Percentiles rank a stretch among this genome's conserved stretches.
phyloP scores from a whole-genome alignment of 1,140 invertebrate genomes.

The Drosophila parvula region DNA sequence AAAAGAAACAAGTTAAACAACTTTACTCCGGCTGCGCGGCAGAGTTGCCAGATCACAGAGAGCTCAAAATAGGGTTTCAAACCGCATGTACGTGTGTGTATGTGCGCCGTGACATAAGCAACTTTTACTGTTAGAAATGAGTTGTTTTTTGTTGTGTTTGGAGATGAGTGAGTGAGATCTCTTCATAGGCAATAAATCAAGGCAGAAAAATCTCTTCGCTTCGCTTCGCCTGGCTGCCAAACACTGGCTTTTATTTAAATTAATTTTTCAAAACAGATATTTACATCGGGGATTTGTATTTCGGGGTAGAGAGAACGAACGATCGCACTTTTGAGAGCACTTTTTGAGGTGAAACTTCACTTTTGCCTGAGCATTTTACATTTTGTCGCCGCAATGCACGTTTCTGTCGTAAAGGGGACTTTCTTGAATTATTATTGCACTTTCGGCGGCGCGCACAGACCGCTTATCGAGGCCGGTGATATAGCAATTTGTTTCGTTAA shows the following conservation, averaged over 20 bases:
- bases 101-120: slow-evolving; percentile 76
- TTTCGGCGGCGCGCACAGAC: slow-evolving; percentile 36
- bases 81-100: slow-evolving; percentile 19
- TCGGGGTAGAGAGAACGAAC: slow-evolving; percentile 11
- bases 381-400: slow-evolving; percentile 75
- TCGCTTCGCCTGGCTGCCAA: slow-evolving; percentile 59
- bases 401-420: slow-evolving; percentile 67
- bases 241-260: slow-evolving; percentile 27
- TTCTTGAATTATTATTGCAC: slow-evolving; percentile 71
- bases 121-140: slow-evolving; percentile 82
- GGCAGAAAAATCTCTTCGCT: slow-evolving; percentile 11
- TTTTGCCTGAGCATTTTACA: slow-evolving; percentile 62
- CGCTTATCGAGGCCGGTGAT: slow-evolving; percentile 31
- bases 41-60: slow-evolving; percentile 65
- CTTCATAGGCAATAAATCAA: slow-evolving; percentile 19
- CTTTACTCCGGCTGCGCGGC: slow-evolving; percentile 55
- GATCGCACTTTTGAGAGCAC: slow-evolving; percentile 29
- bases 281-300: slow-evolving; percentile 57
- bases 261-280: slow-evolving; percentile 25
- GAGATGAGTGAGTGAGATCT: slow-evolving; percentile 49
- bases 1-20: slow-evolving; percentile 82
- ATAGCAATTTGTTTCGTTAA: slow-evolving; percentile 32
- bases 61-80: slow-evolving; percentile 54
- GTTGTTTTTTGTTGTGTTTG: slow-evolving; percentile 34
- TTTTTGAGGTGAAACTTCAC: slow-evolving; percentile 47